A percentile compares a stretch with the other conserved stretches of the same genome.
These are phyloP conservation scores for Cassiopea andromeda DNA, from an alignment of 30 jellyfish, hydroid and myxozoan genomes.

Conservation along the genomic window DNA sequence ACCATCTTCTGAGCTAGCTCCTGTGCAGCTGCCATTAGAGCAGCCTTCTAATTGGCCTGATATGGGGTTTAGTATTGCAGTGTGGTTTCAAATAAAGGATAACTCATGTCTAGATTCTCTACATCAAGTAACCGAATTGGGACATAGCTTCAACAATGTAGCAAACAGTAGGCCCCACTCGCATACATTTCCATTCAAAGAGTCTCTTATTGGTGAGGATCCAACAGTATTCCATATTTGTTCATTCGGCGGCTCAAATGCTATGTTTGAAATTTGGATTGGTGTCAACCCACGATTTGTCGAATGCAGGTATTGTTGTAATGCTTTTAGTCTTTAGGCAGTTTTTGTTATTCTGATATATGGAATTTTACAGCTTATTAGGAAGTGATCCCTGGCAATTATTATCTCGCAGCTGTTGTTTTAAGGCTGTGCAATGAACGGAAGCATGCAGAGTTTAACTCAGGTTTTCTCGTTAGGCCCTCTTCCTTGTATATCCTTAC, in stretches of 20 bases:
- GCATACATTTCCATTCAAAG: slow-evolving; percentile 1
- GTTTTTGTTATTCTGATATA: not conserved
- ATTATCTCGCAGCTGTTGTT: no score
- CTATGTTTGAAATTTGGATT: slow-evolving; percentile 96
- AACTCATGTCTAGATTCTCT: not conserved
- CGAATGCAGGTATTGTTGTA: slow-evolving; percentile 79
- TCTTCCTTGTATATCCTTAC: no score
- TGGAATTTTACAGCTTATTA: not conserved
- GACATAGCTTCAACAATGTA: not conserved
- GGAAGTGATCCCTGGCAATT: no score
- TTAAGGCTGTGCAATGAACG: no score
- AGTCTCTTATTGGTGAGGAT: slow-evolving; percentile 24
- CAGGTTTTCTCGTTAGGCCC: no score
- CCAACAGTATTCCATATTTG: slow-evolving; percentile 72
- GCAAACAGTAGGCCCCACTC: not conserved
- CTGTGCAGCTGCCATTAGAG: slow-evolving; percentile 85
- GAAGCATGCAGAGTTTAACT: no score
- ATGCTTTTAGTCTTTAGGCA: not conserved
- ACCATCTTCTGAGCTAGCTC: slow-evolving; percentile 77
- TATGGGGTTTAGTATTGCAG: slow-evolving; percentile 84
- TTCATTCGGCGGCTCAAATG: slow-evolving; percentile 88
- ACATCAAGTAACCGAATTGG: slow-evolving; percentile 1
- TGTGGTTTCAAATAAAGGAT: slow-evolving; percentile 84
- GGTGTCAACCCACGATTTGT: slow-evolving; percentile 75
- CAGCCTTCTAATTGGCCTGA: slow-evolving; percentile 93